These are phyloP conservation scores for Apodemia zela DNA, from an alignment of 2,888 invertebrate genomes.

Conservation along the genomic window DNA sequence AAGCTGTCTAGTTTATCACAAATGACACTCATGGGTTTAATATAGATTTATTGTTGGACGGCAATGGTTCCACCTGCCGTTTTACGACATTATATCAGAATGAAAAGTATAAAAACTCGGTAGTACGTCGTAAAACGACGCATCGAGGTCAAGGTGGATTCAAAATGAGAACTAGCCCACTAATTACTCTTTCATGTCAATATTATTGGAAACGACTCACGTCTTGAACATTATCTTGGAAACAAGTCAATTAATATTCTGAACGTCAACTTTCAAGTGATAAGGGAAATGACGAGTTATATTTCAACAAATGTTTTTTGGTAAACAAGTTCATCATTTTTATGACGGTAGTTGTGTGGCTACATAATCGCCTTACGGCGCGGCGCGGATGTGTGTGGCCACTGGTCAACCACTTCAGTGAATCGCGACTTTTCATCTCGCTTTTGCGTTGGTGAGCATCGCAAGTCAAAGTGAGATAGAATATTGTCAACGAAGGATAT, in stretches of 20 bases:
- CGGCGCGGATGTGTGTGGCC: too few species aligned
- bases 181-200: conserved; percentile 65
- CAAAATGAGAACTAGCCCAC: conserved; percentile 64
- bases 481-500: too few species aligned
- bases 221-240: conserved; percentile 7
- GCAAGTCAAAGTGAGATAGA: too few species aligned
- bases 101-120: conserved; percentile 59
- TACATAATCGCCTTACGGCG: too few species aligned
- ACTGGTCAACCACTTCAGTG: too few species aligned
- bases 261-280: conserved; percentile 9
- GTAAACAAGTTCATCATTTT: background rate
- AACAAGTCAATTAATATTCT: conserved; percentile 6
- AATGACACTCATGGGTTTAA: conserved; percentile 22
- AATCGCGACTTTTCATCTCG: too few species aligned
- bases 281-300: background rate
- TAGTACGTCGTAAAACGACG: conserved; percentile 58
- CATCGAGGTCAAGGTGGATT: conserved; percentile 73
- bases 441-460: too few species aligned
- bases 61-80: conserved; percentile 45
- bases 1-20: conserved; percentile 4
- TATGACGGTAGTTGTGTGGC: too few species aligned
- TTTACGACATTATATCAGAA: conserved; percentile 52
- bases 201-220: conserved; percentile 33
- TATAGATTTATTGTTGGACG: conserved; percentile 41
- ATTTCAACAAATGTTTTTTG: too few species aligned